Evolutionary conservation across 2,113 vertebrate species (phyloP).

Genomic region (Lepisosteus osseus): DNA sequence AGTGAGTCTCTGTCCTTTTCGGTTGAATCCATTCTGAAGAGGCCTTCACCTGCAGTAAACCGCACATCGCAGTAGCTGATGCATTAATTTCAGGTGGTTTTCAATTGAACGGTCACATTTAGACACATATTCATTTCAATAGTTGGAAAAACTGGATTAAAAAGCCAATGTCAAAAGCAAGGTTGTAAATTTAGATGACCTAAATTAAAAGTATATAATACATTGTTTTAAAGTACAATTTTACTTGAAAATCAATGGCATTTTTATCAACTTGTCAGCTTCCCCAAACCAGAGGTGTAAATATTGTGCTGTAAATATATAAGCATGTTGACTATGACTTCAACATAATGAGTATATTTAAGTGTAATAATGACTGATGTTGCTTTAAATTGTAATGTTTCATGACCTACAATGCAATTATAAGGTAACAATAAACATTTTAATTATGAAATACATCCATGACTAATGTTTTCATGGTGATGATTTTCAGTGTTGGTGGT

Average conservation of each 20-base stretch:
- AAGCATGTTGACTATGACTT: slow-evolving; percentile 57
- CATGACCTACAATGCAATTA: slow-evolving; percentile 12
- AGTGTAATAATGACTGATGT: slow-evolving; percentile 53
- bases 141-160: not conserved
- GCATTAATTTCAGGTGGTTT: not conserved
- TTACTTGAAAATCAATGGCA: not conserved
- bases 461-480: too few relatives aligned
- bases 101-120: not conserved
- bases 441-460: slow-evolving; percentile 29
- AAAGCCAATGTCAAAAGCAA: not conserved
- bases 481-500: too few relatives aligned
- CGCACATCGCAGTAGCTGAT: slow-evolving; percentile 69
- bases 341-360: slow-evolving; percentile 69
- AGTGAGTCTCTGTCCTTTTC: slow-evolving; percentile 88
- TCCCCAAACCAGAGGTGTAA: not conserved
- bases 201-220: not conserved
- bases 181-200: not conserved
- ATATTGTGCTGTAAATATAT: slow-evolving; percentile 35
- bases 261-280: not conserved
- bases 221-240: not conserved
- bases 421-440: slow-evolving; percentile 61
- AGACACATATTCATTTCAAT: not conserved
- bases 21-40: slow-evolving; percentile 92
- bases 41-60: slow-evolving; percentile 73
- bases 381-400: slow-evolving; percentile 30